phyloP scores from a whole-genome alignment of 2,113 vertebrate genomes.

The Clinocottus analis region DNA sequence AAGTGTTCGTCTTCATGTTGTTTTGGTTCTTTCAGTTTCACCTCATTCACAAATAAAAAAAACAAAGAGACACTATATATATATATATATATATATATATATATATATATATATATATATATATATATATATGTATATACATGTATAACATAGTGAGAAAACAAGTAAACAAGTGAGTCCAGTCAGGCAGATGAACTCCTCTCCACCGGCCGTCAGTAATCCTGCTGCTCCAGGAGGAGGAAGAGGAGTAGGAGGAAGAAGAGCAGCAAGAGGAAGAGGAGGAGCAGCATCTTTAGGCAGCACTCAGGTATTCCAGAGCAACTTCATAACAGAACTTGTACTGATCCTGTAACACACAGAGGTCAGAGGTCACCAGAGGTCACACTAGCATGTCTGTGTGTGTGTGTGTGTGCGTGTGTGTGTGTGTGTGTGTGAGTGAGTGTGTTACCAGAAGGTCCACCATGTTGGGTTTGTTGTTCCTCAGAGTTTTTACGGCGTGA shows the following conservation, averaged over 20 bases:
- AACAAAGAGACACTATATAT: too few species aligned
- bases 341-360: conserved; percentile 87
- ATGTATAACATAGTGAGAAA: too few species aligned
- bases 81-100: too few species aligned
- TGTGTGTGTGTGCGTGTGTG: neutral
- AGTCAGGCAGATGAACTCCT: conserved; percentile 20
- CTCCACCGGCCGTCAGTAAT: too few species aligned
- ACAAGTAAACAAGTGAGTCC: conserved; percentile 7
- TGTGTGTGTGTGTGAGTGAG: neutral
- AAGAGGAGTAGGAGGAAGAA: neutral
- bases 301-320: conserved; percentile 96
- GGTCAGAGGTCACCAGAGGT: conserved; percentile 6
- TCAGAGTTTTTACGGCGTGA: conserved; percentile 96
- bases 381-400: neutral
- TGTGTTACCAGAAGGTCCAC: conserved; percentile 95
- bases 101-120: too few species aligned
- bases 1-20: neutral
- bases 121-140: too few species aligned
- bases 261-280: neutral
- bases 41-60: neutral
- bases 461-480: conserved; percentile 99
- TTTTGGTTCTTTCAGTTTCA: conserved; percentile 45
- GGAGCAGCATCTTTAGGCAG: conserved; percentile 80
- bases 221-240: neutral
- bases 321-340: conserved; percentile 99